Evolutionary conservation across 2,888 invertebrate species (phyloP).

Genomic region (Lepetodrilus schrolli): DNA sequence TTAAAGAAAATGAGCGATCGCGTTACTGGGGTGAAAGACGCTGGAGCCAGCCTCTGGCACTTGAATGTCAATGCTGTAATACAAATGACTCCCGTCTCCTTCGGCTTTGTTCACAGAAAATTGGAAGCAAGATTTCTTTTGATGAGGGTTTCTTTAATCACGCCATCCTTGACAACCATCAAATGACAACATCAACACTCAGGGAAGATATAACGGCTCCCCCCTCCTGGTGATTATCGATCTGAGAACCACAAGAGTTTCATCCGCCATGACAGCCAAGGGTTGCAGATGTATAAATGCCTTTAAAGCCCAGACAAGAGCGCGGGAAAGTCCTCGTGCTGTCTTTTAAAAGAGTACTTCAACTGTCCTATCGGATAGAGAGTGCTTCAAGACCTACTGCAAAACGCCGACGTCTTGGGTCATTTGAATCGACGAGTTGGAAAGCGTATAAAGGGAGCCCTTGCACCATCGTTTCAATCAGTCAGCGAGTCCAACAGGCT

Average conservation of each 20-base stretch:
- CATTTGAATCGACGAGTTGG: conserved; percentile 28
- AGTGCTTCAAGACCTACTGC: conserved; percentile 15
- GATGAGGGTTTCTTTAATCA: conserved; percentile 26
- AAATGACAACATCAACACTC: conserved; percentile 26
- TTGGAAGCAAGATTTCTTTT: conserved; percentile 26
- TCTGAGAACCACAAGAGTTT: neutral
- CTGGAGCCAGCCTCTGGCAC: neutral
- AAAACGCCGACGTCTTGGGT: conserved; percentile 19
- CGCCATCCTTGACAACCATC: conserved; percentile 25
- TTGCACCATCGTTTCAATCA: conserved; percentile 27
- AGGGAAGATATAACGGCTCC: conserved; percentile 2
- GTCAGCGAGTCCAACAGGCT: conserved; percentile 13
- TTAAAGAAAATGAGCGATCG: conserved; percentile 6
- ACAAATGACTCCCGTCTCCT: conserved; percentile 17
- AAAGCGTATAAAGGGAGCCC: conserved; percentile 13
- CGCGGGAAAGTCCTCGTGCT: conserved; percentile 6
- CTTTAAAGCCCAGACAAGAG: conserved; percentile 26
- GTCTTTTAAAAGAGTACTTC: conserved; percentile 23
- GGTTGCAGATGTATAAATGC: conserved; percentile 22
- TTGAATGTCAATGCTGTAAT: conserved; percentile 5
- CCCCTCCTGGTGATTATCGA: neutral
- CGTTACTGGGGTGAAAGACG: neutral
- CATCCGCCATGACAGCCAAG: conserved; percentile 22
- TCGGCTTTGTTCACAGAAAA: conserved; percentile 15
- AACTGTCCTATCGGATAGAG: conserved; percentile 29